phyloP scores from a whole-genome alignment of 2,888 invertebrate genomes.

The Schizaphis graminum region DNA sequence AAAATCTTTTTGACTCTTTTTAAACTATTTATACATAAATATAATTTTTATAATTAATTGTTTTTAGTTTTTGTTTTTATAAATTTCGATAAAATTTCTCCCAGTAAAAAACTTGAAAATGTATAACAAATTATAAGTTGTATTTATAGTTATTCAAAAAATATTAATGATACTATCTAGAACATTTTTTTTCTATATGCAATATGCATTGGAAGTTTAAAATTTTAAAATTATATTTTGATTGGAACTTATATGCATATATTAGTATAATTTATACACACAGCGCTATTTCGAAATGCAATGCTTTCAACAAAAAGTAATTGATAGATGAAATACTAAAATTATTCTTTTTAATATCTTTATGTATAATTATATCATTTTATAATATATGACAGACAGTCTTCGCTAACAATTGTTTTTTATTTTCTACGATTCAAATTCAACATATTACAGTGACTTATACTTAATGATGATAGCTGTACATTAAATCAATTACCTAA shows the following conservation, averaged over 20 bases:
- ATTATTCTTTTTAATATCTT: neutral
- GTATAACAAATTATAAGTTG: no score
- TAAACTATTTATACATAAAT: neutral
- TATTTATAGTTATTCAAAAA: no score
- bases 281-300: neutral
- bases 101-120: no score
- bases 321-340: neutral
- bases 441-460: neutral
- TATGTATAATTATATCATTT: no score
- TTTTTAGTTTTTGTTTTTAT: no score
- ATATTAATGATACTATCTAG: no score
- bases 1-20: neutral
- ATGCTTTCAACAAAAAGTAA: neutral
- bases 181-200: neutral
- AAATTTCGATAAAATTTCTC: no score
- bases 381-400: neutral
- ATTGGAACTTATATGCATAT: neutral
- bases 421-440: neutral
- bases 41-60: no score
- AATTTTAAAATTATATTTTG: neutral
- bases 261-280: neutral
- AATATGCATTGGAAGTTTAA: neutral
- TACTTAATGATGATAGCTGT: neutral
- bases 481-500: neutral
- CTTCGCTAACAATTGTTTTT: neutral